Evolutionary conservation across 1,140 invertebrate genomes (phyloP).

Genomic region (Ladona fulva): DNA sequence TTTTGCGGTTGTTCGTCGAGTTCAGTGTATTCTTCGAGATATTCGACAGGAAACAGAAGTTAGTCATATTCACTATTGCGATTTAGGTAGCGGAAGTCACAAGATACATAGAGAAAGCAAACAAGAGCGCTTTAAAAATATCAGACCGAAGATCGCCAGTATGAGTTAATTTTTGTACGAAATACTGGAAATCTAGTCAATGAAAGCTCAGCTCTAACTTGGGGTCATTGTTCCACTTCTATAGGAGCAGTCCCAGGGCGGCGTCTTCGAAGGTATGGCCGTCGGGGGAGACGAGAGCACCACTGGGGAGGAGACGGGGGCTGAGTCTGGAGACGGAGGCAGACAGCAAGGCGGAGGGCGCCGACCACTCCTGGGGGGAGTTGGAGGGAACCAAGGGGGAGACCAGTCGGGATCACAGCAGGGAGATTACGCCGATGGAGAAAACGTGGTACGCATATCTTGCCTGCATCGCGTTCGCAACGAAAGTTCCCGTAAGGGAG

Average conservation of each 20-base stretch:
- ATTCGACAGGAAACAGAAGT: no score
- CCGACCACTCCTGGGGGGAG: slow-evolving; percentile 47
- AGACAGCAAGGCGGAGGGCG: slow-evolving; percentile 42
- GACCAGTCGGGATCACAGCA: not conserved
- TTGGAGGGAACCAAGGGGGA: slow-evolving; percentile 35
- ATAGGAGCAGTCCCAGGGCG: slow-evolving; percentile 53
- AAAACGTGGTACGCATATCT: slow-evolving; percentile 18
- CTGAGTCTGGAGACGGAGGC: slow-evolving; percentile 36
- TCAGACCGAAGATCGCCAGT: no score
- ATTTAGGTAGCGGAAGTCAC: no score
- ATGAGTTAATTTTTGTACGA: no score
- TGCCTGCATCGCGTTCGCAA: not conserved
- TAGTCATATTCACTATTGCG: no score
- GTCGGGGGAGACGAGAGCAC: not conserved
- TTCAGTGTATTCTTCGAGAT: no score
- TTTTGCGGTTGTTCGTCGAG: no score
- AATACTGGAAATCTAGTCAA: no score
- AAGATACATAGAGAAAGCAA: no score
- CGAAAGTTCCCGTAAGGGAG: not conserved
- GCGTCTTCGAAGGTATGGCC: slow-evolving; percentile 28
- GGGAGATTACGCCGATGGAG: slow-evolving; percentile 12
- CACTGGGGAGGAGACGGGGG: slow-evolving; percentile 34
- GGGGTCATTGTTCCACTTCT: not conserved
- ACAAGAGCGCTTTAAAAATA: no score
- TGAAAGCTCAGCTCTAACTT: no score